phyloP scores from a whole-genome alignment of 92 coral and sea anemone species.

The Palythoa grandis region DNA sequence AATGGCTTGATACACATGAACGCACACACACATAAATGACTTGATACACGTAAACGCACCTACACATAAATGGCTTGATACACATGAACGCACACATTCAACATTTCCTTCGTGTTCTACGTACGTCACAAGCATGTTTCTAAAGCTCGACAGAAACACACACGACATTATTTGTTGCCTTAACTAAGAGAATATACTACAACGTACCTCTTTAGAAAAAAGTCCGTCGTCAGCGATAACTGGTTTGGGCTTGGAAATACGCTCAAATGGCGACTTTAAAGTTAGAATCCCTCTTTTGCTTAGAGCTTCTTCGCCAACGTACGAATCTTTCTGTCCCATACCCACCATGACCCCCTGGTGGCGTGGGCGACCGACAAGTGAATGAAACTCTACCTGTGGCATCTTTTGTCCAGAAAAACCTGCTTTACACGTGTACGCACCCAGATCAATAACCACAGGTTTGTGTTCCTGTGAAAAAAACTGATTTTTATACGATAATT shows the following conservation, averaged over 20 bases:
- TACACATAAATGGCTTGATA: too few species aligned
- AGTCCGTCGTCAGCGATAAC: background rate
- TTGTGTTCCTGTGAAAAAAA: background rate
- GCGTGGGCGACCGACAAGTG: conserved; percentile 27
- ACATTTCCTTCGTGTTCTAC: too few species aligned
- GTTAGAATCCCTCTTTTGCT: conserved; percentile 36
- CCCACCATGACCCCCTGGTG: conserved; percentile 38
- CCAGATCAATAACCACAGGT: conserved; percentile 32
- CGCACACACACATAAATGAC: too few species aligned
- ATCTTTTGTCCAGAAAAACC: conserved; percentile 7
- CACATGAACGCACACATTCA: too few species aligned
- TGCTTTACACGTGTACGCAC: conserved; percentile 26
- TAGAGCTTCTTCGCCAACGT: conserved; percentile 35
- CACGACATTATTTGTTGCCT: too few species aligned
- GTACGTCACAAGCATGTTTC: too few species aligned
- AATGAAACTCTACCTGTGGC: conserved; percentile 22
- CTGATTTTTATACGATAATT: too few species aligned
- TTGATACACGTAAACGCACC: too few species aligned
- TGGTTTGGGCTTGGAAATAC: background rate
- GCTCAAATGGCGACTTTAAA: conserved; percentile 22
- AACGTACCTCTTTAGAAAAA: too few species aligned
- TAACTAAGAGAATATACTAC: too few species aligned
- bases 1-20: too few species aligned
- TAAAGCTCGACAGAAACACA: too few species aligned
- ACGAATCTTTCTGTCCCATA: conserved; percentile 33